These are phyloP conservation scores for Kobus ellipsiprymnus DNA, from an alignment of 2,113 vertebrate species.

Conservation along the genomic window DNA sequence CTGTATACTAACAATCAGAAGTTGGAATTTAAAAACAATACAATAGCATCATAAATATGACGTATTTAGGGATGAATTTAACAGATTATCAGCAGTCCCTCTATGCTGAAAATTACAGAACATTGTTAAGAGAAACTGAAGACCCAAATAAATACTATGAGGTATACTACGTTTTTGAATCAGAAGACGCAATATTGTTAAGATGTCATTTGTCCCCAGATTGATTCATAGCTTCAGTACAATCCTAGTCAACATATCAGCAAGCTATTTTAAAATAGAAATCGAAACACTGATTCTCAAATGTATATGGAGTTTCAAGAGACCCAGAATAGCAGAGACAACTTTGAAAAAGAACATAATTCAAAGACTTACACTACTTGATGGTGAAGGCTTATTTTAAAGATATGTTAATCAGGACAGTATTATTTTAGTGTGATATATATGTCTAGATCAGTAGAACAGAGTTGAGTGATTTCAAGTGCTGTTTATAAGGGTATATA, in stretches of 20 bases:
- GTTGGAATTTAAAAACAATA: neutral
- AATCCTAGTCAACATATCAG: neutral
- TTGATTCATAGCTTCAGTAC: neutral
- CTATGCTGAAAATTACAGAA: neutral
- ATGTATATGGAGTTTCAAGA: neutral
- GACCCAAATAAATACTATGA: neutral
- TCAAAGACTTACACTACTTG: neutral
- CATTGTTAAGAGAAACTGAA: neutral
- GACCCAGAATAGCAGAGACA: neutral
- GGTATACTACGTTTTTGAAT: neutral
- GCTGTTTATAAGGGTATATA: neutral
- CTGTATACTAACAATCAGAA: neutral
- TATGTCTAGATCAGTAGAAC: neutral
- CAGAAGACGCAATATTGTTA: neutral
- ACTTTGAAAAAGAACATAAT: neutral
- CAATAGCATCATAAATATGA: neutral
- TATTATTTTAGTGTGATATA: neutral
- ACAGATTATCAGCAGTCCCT: neutral
- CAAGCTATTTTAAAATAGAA: neutral
- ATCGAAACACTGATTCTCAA: neutral
- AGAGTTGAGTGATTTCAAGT: neutral
- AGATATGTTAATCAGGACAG: neutral
- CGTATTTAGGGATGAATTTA: neutral
- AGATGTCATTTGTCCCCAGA: neutral
- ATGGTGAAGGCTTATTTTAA: neutral